These are phyloP conservation scores for Microctenopoma lineatum DNA, from an alignment of 2,797 vertebrate genomes.

Conservation along the genomic window DNA sequence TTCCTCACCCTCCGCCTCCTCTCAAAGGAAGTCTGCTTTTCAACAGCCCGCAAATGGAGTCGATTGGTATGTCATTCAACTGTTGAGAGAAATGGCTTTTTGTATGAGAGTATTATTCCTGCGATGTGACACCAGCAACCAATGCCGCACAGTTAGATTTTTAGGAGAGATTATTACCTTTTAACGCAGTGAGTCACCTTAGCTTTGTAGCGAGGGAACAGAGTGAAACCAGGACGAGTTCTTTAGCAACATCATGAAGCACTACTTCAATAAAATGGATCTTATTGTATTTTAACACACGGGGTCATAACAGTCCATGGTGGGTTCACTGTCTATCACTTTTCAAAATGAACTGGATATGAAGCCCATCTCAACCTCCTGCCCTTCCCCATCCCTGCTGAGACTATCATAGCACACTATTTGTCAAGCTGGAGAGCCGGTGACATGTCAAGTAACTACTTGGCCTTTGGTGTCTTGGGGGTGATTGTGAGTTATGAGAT, in stretches of 20 bases:
- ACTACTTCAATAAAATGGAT: conserved; percentile 63
- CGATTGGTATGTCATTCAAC: conserved; percentile 69
- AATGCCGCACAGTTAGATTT: conserved; percentile 67
- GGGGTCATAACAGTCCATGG: conserved; percentile 52
- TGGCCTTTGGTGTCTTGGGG: conserved; percentile 68
- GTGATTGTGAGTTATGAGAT: conserved; percentile 76
- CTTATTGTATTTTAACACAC: conserved; percentile 70
- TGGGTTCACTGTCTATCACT: conserved; percentile 68
- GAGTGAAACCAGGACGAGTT: conserved; percentile 32
- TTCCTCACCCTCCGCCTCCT: conserved; percentile 70
- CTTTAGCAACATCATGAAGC: conserved; percentile 53
- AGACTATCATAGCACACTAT: conserved; percentile 62
- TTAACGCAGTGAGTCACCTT: conserved; percentile 31
- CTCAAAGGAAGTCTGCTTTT: conserved; percentile 75
- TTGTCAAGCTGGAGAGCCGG: conserved; percentile 64
- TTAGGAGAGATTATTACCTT: conserved; percentile 53
- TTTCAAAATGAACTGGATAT: conserved; percentile 78
- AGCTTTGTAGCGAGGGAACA: conserved; percentile 28
- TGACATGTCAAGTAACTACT: conserved; percentile 70
- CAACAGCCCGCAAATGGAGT: conserved; percentile 67
- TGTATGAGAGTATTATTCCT: conserved; percentile 35
- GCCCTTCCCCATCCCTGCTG: conserved; percentile 46
- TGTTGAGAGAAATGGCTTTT: conserved; percentile 51
- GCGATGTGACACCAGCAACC: conserved; percentile 44
- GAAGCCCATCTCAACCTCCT: conserved; percentile 64